Base-by-base conservation (phyloP, 2,113 vertebrate genomes). In the Alces alces region DNA sequence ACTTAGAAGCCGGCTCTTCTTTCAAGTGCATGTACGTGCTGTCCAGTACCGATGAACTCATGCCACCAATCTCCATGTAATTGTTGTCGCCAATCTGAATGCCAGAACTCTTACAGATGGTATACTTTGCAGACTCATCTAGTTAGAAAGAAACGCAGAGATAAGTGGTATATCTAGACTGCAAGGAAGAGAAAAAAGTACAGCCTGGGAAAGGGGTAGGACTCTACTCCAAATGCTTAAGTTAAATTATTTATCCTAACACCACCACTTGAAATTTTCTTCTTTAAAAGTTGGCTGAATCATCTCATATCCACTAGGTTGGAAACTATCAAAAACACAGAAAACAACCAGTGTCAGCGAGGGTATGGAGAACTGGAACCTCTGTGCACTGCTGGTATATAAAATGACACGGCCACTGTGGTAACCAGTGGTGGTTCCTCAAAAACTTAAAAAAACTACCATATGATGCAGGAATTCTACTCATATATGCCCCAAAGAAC, bases 41-140 rank as follows among this genome's bases (percentile, higher is more conserved):
- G 16, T 97, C 93, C 61, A 25, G 55, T 1, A 3, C 57, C 1
- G 25, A 7, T 0, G 89, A 58, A 96, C 21, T 94, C 25, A 73
- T 33, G 4, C 98, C 97, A 16, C 96, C 97, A 78, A 99, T 57
- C 54, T 96, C 98, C 98, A 99, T 98, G 5, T 90, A 64, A 95
- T 99, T 99, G 88, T 96, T 33, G 64, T 92, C 93, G 92, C 99
- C 99, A 91, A 99, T 98, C 95, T 99, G 99, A 97, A 99, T 61
- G 86, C 96, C 97, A 54, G 70, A 97, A 43, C 98, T 99, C 30
- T 98, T 97, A 79, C 0, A 95, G 92, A 99, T 98, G 87, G 73
- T 95, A 82, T 78, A 98, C 39, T 91, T 98, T 88, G 82, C 0
- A 64, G 96, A 21, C 12, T 98, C 98, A 0, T 98, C 98, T 99